Evolutionary conservation across 2,113 vertebrate genomes (phyloP), one percentile per base, ranked within the genome.

Genomic region (Hemichromis elongatus): DNA sequence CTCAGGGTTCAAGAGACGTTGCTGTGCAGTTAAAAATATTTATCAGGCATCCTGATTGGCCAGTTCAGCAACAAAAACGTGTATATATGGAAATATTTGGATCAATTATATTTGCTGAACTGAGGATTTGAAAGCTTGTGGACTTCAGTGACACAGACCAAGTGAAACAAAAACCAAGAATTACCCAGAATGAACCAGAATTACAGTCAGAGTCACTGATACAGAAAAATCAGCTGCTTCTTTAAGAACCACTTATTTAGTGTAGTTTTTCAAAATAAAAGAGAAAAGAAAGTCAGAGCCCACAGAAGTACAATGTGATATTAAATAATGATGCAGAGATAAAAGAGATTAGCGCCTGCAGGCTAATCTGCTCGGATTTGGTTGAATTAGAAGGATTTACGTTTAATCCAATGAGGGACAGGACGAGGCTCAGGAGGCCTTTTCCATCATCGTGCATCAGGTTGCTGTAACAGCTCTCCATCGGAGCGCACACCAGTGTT

Each of bases 371-470:
- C 47, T 82, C 2, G 3, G 80, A 82, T 70, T 37, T 42, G 59
- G 66, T 14, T 37, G 18, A 57, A 33, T 30, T 50, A 30, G 2
- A 83, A 28, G 35, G 35, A 87, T 86, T 95, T 96, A 99, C 99
- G 84, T 97, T 97, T 63, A 99, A 91, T 68, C 99, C 98, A 83
- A 99, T 92, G 78, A 99, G 94, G 11, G 98, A 99, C 16, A 99
- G 95, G 82, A 99, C 89, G 54, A 99, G 96, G 63, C 94, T 96
- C 59, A 96, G 95, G 30, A 99, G 90, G 52, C 98, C 97, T 75
- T 96, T 97, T 37, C 93, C 96, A 4, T 94, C 86, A 30, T 97
- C 95, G 10, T 95, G 91, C 88, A 98, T 79, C 77, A 99, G 96
- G 88, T 94, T 96, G 85, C 99, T 99, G 85, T 95, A 96, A 83